Percentiles rank a stretch among this genome's conserved stretches.
Evolutionary conservation across 2,888 invertebrate species (phyloP).

Genomic region (Eupeodes luniger): DNA sequence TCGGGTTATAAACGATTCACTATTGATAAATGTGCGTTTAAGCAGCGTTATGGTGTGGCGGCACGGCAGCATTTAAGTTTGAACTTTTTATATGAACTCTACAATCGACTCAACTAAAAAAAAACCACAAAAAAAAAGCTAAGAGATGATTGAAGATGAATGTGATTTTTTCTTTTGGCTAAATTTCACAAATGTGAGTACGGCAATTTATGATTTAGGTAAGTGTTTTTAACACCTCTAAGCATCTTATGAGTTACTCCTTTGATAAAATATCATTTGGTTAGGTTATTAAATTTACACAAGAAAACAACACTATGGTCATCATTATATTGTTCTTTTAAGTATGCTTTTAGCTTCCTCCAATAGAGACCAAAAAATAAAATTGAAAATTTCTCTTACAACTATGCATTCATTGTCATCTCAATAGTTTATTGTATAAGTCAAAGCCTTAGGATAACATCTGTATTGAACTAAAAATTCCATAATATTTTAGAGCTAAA

Average conservation of each 20-base stretch:
- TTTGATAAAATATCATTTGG: slow-evolving; percentile 43
- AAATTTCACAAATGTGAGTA: slow-evolving; percentile 47
- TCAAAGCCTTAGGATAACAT: no score
- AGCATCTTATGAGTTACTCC: slow-evolving; percentile 37
- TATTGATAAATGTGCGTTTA: neutral
- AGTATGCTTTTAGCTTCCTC: slow-evolving; percentile 32
- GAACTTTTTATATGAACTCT: slow-evolving; percentile 48
- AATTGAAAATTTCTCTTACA: slow-evolving; percentile 1
- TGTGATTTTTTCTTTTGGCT: slow-evolving; percentile 52
- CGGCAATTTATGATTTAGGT: slow-evolving; percentile 38
- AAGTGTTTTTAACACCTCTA: slow-evolving; percentile 62
- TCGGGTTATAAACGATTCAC: slow-evolving; percentile 68
- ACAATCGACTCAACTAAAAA: slow-evolving; percentile 9
- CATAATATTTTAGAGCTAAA: no score
- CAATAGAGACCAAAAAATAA: neutral
- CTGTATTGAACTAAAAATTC: no score
- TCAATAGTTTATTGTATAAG: neutral
- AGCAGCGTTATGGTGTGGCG: neutral
- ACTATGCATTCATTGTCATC: neutral
- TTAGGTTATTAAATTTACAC: slow-evolving; percentile 11
- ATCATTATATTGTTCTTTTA: slow-evolving; percentile 32
- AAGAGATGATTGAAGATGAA: slow-evolving; percentile 20
- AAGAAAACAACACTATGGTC: neutral
- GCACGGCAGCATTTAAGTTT: slow-evolving; percentile 54
- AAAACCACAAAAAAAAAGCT: slow-evolving; percentile 6